A percentile compares a stretch with the other conserved stretches of the same genome.
These are phyloP conservation scores for Scaptomyza caliginosa DNA, from an alignment of 2,888 invertebrate genomes.

Conservation along the genomic window DNA sequence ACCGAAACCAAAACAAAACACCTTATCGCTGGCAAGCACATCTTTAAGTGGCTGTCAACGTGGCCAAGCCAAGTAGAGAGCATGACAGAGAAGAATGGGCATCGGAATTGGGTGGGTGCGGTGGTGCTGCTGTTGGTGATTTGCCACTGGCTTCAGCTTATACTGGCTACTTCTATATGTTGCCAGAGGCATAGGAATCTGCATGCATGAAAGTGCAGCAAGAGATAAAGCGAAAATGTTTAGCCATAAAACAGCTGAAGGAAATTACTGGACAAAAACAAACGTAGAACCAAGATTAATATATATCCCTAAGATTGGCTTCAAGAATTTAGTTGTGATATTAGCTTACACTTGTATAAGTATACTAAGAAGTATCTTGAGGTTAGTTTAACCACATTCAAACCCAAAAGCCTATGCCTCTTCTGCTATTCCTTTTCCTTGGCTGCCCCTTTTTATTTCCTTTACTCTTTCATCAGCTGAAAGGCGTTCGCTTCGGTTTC, in stretches of 20 bases:
- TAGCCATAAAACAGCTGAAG: constrained; percentile 32
- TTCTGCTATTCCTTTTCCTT: neutral
- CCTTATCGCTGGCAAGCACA: constrained; percentile 73
- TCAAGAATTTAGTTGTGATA: neutral
- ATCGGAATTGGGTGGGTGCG: neutral
- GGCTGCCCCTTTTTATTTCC: neutral
- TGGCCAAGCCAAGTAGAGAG: constrained; percentile 22
- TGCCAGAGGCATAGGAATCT: constrained; percentile 56
- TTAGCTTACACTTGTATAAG: neutral
- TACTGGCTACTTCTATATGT: constrained; percentile 32
- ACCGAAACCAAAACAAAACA: constrained; percentile 64
- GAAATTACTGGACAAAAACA: neutral
- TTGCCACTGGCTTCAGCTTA: too few relatives aligned
- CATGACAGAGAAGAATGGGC: constrained; percentile 10
- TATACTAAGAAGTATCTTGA: neutral
- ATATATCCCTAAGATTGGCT: neutral
- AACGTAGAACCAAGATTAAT: neutral
- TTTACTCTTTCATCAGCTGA: constrained; percentile 6
- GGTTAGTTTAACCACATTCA: neutral
- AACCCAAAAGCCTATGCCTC: too few relatives aligned
- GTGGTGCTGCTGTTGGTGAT: neutral
- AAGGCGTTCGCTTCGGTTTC: neutral
- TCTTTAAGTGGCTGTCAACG: constrained; percentile 81
- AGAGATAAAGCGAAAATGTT: neutral
- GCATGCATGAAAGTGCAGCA: constrained; percentile 46